Evolutionary conservation across 2,888 invertebrate genomes (phyloP).

Genomic region (Unio delphinus): DNA sequence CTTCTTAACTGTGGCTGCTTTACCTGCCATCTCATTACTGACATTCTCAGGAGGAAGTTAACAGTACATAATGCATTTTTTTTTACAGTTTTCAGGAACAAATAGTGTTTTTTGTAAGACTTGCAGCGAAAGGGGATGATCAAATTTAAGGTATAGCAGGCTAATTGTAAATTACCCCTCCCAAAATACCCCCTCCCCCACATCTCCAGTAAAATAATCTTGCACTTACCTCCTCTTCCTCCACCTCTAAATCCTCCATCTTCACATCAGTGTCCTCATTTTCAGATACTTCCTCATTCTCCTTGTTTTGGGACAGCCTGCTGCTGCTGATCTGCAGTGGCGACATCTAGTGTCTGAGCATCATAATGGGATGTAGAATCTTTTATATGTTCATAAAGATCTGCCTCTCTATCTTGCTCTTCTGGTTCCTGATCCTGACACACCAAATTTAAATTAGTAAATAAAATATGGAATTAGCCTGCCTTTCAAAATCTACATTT

Average conservation of each 20-base stretch:
- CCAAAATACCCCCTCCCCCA: too few relatives aligned
- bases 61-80: background rate
- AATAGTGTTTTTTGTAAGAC: background rate
- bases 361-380: slow-evolving; percentile 80
- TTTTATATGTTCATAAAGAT: slow-evolving; percentile 88
- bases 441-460: too few relatives aligned
- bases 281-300: slow-evolving; percentile 77
- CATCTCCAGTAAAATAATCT: too few relatives aligned
- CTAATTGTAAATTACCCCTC: too few relatives aligned
- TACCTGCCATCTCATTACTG: slow-evolving; percentile 4
- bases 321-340: slow-evolving; percentile 83
- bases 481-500: too few relatives aligned
- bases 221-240: slow-evolving; percentile 31
- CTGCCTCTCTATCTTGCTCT: slow-evolving; percentile 64
- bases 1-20: background rate
- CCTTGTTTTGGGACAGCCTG: slow-evolving; percentile 76
- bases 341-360: slow-evolving; percentile 77
- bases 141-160: too few relatives aligned
- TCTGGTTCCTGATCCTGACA: slow-evolving; percentile 9
- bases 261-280: slow-evolving; percentile 74
- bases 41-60: background rate
- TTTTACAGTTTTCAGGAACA: background rate
- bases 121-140: background rate
- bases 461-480: too few relatives aligned
- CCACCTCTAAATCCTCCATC: slow-evolving; percentile 56